Evolutionary conservation across 2,888 invertebrate genomes (phyloP), one percentile per base, ranked within the genome.

Genomic region (Campopleginae sp.): DNA sequence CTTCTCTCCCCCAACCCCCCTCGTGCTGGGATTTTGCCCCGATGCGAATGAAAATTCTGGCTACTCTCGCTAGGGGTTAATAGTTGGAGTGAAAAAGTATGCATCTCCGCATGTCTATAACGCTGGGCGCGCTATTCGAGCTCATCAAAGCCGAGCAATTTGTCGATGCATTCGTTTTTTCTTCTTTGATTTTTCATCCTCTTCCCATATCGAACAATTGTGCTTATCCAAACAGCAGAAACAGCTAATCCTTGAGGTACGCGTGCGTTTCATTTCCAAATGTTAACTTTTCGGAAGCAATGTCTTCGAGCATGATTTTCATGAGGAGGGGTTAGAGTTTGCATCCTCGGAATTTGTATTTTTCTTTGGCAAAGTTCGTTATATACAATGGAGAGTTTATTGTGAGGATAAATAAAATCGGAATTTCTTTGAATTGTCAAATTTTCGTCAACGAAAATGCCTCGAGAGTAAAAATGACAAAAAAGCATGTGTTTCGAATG

Each of bases 21-120:
- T 7, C 1, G 38, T 14, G 5, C 27, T 27, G 23, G 27, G n/a
- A n/a, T 58, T 5, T 58, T 27, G 27, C 65, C 48, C 63, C 14
- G 33, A 65, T 44, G 14, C 77, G 77, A 46, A 72, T 54, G 77
- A 65, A 54, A 77, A 82, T 82, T 82, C 71, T 19, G n/a, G 66
- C 33, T 44, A 66, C 66, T 42, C 46, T 61, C 63, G 46, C 71
- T 65, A 44, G 19, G 51, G 44, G 44, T 38, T 38, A 82, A 65
- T 65, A 51, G 63, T 71, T 3, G 51, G 38, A 48, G n/a, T 51
- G 38, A 48, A 38, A 51, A 33, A 38, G n/a, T n/a, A 51, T 42
- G 42, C 42, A 66, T 19, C 4, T 12, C 6, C 19, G 17, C 4
- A 19, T 2, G n/a, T 46, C 2, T 33, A 2, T 33, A 33, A 38